Base-by-base conservation (phyloP, 2,113 vertebrate species). In the Semnopithecus entellus region DNA sequence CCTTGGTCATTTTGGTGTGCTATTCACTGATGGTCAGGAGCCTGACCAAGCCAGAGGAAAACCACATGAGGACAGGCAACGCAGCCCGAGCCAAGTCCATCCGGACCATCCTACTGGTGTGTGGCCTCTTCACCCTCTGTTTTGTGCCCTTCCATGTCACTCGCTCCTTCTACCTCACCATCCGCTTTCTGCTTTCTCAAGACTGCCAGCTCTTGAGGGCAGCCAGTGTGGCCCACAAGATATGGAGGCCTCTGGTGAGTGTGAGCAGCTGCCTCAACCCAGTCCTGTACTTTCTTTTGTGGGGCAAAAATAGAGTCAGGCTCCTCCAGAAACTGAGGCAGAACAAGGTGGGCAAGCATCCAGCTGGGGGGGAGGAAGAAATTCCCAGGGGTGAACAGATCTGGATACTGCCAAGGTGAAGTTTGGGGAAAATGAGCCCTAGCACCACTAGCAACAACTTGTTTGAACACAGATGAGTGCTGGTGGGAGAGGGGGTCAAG, bases 201-300 rank as follows among this genome's bases (percentile, higher is more conserved):
- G 73, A 99, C 92, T 98, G 98, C 70, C 79, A 7, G 8, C 93
- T 98, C 8, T 9, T 98, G 16, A 97, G 45, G 10, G 5, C 8
- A 4, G 93, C 83, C 48, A 98, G 97, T 88, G 8, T 96, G 50
- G 95, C 95, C 81, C 98, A 97, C 72, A 98, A 98, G 85, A 57
- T 98, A 5, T 98, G 98, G 98, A 98, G 98, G 55, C 98, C 98
- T 0, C 95, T 98, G 3, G 98, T 98, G 23, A 98, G 98, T 73
- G 14, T 98, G 11, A 98, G 97, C 94, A 98, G 98, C 95, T 98
- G 98, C 93, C 88, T 98, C 45, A 98, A 98, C 55, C 98, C 98
- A 0, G 45, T 98, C 22, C 91, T 99, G 8, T 98, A 98, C 96
- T 99, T 99, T 3, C 91, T 97, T 22, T 96, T 95, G 0, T 66